Conservation (phyloP, 2,888 invertebrate genomes). For the Idaea straminata region DNA sequence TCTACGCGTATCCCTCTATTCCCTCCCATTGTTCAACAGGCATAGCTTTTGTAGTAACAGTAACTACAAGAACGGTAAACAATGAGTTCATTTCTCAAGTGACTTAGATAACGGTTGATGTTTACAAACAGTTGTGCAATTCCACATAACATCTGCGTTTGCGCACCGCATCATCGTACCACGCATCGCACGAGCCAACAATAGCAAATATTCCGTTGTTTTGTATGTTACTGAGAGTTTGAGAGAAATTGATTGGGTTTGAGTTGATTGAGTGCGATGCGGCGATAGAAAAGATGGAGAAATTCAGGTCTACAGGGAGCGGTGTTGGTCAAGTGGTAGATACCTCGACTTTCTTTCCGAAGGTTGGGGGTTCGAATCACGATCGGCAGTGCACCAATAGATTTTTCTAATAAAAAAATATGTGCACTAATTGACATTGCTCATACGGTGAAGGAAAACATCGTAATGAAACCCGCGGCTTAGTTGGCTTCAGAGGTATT, state of each 20-base stretch:
- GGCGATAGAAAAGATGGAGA: neutral
- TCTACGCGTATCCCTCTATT: no score
- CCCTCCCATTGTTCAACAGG: no score
- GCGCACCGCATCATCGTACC: neutral
- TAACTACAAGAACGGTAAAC: neutral
- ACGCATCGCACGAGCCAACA: neutral
- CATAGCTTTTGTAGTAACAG: neutral
- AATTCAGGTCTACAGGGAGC: no score
- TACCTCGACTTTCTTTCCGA: neutral
- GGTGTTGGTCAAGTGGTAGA: neutral
- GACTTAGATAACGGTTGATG: neutral
- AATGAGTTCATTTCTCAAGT: neutral
- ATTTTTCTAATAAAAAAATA: neutral
- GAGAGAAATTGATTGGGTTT: neutral
- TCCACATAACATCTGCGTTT: neutral
- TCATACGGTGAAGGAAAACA: no score
- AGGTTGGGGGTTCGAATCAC: no score
- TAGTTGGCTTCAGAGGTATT: no score
- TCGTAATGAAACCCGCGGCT: no score
- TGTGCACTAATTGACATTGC: no score
- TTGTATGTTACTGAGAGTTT: neutral
- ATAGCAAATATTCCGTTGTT: neutral
- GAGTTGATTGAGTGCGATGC: neutral
- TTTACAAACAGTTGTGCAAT: conserved; percentile 1
- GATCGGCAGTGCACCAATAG: neutral